Base-by-base conservation (phyloP, 2,797 vertebrate species). In the Dallia pectoralis region DNA sequence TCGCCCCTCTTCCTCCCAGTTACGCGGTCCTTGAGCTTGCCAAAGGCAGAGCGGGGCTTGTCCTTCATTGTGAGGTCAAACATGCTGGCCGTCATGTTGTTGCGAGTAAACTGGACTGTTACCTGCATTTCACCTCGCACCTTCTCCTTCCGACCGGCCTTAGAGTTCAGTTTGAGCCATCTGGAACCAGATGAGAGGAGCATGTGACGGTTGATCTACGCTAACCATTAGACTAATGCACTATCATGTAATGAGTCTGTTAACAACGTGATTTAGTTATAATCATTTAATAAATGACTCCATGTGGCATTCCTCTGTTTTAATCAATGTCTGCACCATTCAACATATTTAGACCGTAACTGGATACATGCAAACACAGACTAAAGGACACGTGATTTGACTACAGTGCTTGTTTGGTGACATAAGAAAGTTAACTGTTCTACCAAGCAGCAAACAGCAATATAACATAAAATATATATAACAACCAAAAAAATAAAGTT, bases 81-180 rank as follows among this genome's bases (percentile, higher is more conserved):
- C 98, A 99, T 99, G 86, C 98, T 99, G 89, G 98, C 98, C 0
- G 97, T 97, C 85, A 99, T 90, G 91, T 90, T 98, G 92, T 96
- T 95, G 67, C 96, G 94, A 0, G 95, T 97, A 86, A 99, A 99
- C 87, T 96, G 96, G 71, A 97, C 92, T 1, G 94, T 95, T 64
- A 97, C 91, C 81, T 97, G 94, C 72, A 99, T 91, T 83, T 96
- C 94, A 0, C 98, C 98, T 0, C 97, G 95, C 2, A 97, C 97
- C 84, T 99, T 99, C 87, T 97, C 97, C 82, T 97, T 98, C 72
- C 96, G 93, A 1, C 97, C 95, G 0, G 89, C 79, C 87, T 98
- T 99, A 1, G 98, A 99, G 83, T 92, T 94, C 4, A 99, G 93
- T 78, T 94, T 97, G 87, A 97, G 92, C 98, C 98, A 99, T 83